Evolutionary conservation across 2,888 invertebrate species (phyloP).

Genomic region (Limnephilus auricula): DNA sequence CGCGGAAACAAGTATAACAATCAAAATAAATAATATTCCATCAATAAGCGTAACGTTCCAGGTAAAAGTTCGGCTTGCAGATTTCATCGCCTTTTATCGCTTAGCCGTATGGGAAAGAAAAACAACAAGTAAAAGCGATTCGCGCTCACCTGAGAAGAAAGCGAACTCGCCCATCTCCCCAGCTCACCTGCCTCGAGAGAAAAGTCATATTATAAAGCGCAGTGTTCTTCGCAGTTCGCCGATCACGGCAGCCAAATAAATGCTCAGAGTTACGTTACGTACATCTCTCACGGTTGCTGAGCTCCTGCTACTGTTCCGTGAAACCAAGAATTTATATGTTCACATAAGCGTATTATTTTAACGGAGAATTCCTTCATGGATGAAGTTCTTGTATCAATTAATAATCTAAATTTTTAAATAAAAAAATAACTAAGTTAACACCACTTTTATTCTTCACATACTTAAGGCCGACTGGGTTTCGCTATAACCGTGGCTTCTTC

Average conservation of each 20-base stretch:
- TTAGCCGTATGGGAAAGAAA: background rate
- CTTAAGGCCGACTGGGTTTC: too few relatives aligned
- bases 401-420: too few relatives aligned
- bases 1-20: too few relatives aligned
- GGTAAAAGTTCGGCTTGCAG: background rate
- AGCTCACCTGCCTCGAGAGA: background rate
- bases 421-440: too few relatives aligned
- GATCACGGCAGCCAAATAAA: background rate
- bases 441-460: too few relatives aligned
- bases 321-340: background rate
- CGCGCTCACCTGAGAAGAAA: conserved; percentile 23
- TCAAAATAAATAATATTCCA: background rate
- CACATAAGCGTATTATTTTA: too few relatives aligned
- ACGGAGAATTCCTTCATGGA: too few relatives aligned
- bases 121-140: background rate
- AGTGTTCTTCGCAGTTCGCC: background rate
- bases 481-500: too few relatives aligned
- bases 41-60: background rate
- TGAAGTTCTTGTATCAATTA: too few relatives aligned
- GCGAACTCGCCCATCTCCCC: background rate
- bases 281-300: background rate
- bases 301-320: background rate
- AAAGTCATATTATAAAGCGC: background rate
- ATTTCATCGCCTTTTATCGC: background rate
- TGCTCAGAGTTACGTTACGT: background rate